A percentile compares a stretch with the other conserved stretches of the same genome.
Evolutionary conservation across 2,888 invertebrate genomes (phyloP).

Genomic region (Dichetophora obliterata): DNA sequence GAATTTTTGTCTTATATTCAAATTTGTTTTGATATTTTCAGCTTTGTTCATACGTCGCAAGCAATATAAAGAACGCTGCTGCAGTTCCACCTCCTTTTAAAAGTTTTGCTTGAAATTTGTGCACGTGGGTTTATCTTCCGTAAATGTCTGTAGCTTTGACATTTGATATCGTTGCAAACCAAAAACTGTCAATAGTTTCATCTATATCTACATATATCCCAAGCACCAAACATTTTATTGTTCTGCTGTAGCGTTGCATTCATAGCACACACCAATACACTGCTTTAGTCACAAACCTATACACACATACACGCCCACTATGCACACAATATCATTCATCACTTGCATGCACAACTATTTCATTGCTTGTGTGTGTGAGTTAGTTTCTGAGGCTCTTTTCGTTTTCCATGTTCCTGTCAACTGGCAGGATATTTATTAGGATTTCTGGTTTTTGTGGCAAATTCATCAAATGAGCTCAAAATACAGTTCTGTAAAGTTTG

Average conservation of each 20-base stretch:
- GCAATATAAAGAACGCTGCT: too few species aligned
- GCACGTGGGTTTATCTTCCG: too few species aligned
- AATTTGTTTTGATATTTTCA: background rate
- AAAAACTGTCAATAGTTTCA: background rate
- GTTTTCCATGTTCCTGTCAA: slow-evolving; percentile 35
- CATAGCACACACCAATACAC: too few species aligned
- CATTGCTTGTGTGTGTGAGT: background rate
- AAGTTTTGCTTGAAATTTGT: too few species aligned
- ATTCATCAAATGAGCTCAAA: slow-evolving; percentile 37
- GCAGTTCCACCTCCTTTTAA: too few species aligned
- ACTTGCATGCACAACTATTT: slow-evolving; percentile 6
- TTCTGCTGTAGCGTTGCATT: too few species aligned
- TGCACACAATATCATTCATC: slow-evolving; percentile 10
- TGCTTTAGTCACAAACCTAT: too few species aligned
- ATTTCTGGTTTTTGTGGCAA: slow-evolving; percentile 35
- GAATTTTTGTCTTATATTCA: background rate
- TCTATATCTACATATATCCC: background rate
- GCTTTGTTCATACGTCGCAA: too few species aligned
- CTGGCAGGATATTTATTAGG: slow-evolving; percentile 41
- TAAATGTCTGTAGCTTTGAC: too few species aligned
- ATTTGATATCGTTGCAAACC: background rate
- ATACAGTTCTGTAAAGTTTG: slow-evolving; percentile 11
- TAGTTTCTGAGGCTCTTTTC: background rate
- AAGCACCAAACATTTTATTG: background rate
- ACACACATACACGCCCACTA: background rate